Evolutionary conservation across 2,113 vertebrate genomes (phyloP).

Genomic region (Cercopithecus mona): DNA sequence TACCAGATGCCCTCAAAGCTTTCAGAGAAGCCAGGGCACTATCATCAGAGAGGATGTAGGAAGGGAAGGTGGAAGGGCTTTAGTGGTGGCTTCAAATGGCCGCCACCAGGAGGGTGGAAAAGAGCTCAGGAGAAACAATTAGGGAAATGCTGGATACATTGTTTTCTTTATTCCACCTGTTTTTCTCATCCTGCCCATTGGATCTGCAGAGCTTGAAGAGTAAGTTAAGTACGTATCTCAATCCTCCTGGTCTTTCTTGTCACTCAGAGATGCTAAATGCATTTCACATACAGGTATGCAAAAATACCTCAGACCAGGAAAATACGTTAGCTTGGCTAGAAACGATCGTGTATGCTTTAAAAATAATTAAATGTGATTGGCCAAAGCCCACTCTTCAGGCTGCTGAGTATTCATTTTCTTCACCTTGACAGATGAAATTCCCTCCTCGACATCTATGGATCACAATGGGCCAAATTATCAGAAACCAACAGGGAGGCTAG

Average conservation of each 20-base stretch:
- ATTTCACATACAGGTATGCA: background rate
- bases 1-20: background rate
- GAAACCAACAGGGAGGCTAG: background rate
- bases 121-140: background rate
- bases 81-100: background rate
- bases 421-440: background rate
- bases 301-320: background rate
- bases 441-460: background rate
- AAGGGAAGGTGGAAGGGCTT: background rate
- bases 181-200: background rate
- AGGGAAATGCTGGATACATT: accelerated
- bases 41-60: background rate
- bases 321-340: background rate
- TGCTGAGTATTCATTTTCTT: background rate
- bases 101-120: background rate
- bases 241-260: no score
- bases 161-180: background rate
- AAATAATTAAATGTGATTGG: background rate
- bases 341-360: background rate
- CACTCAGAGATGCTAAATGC: background rate
- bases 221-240: accelerated
- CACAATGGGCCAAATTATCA: background rate
- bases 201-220: background rate
- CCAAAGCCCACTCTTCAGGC: background rate
- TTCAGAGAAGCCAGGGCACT: background rate